phyloP scores from a whole-genome alignment of 2,888 invertebrate species.

The Ctenicera cuprea region DNA sequence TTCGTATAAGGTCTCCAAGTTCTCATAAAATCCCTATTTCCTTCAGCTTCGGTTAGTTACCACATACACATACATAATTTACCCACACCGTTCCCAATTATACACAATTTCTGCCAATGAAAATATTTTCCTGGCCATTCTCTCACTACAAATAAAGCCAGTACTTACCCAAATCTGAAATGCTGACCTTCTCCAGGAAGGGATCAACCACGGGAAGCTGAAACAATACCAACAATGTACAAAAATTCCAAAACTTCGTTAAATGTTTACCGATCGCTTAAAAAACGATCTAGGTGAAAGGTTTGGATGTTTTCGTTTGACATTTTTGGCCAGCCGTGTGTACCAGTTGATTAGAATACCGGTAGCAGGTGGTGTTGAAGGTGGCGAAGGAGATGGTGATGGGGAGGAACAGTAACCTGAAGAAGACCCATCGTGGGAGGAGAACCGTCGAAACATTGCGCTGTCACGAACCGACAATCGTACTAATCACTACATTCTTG shows the following conservation, averaged over 20 bases:
- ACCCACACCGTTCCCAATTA: too few species aligned
- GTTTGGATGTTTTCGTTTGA: slow-evolving; percentile 62
- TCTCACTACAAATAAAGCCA: neutral
- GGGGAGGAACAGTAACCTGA: slow-evolving; percentile 50
- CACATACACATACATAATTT: too few species aligned
- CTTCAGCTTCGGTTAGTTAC: too few species aligned
- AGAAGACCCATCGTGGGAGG: slow-evolving; percentile 59
- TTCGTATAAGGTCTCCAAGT: too few species aligned
- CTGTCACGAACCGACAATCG: slow-evolving; percentile 26
- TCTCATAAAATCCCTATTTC: too few species aligned
- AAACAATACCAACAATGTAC: slow-evolving; percentile 70
- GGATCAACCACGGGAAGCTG: slow-evolving; percentile 94
- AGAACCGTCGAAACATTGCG: slow-evolving; percentile 65
- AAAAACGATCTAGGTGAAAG: slow-evolving; percentile 65
- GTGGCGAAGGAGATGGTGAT: slow-evolving; percentile 57
- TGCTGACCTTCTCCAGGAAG: slow-evolving; percentile 90
- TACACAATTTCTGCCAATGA: too few species aligned
- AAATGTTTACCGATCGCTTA: slow-evolving; percentile 61
- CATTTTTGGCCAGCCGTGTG: slow-evolving; percentile 64
- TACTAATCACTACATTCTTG: neutral
- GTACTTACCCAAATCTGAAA: slow-evolving; percentile 85
- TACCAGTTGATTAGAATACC: slow-evolving; percentile 67
- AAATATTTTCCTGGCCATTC: too few species aligned
- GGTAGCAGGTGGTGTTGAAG: slow-evolving; percentile 63
- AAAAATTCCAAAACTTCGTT: too few species aligned